A percentile compares a stretch with the other conserved stretches of the same genome.
Evolutionary conservation across 2,797 vertebrate species (phyloP).

Genomic region (Poecilia gillii): DNA sequence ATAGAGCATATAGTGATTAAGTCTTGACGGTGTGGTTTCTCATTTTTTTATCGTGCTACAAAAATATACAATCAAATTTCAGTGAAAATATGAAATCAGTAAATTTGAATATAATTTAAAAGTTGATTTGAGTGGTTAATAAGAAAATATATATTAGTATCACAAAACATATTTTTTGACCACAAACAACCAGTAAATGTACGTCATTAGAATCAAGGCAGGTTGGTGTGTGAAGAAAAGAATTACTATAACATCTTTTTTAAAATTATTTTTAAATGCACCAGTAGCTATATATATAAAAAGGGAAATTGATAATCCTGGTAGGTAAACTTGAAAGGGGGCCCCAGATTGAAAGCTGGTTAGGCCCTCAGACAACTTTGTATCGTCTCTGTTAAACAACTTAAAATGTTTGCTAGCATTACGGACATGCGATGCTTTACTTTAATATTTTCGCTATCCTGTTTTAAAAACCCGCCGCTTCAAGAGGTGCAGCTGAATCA

Average conservation of each 20-base stretch:
- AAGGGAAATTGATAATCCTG: background rate
- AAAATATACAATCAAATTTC: background rate
- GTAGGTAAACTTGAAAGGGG: background rate
- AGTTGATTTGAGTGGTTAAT: background rate
- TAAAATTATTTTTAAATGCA: background rate
- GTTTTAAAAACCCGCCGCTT: background rate
- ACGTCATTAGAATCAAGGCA: background rate
- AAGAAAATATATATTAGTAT: background rate
- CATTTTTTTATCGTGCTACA: background rate
- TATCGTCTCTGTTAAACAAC: background rate
- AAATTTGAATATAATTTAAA: background rate
- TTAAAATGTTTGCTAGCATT: background rate
- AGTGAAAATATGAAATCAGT: background rate
- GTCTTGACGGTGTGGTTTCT: background rate
- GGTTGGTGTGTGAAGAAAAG: background rate
- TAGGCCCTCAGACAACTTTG: background rate
- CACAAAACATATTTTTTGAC: background rate
- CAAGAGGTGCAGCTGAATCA: background rate
- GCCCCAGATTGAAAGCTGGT: background rate
- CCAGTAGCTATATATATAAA: background rate
- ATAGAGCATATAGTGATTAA: background rate
- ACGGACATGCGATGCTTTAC: background rate
- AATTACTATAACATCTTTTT: background rate
- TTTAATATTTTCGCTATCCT: background rate
- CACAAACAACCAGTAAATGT: background rate